Conservation (phyloP, 2,888 invertebrate species). For the Zootermopsis nevadensis region DNA sequence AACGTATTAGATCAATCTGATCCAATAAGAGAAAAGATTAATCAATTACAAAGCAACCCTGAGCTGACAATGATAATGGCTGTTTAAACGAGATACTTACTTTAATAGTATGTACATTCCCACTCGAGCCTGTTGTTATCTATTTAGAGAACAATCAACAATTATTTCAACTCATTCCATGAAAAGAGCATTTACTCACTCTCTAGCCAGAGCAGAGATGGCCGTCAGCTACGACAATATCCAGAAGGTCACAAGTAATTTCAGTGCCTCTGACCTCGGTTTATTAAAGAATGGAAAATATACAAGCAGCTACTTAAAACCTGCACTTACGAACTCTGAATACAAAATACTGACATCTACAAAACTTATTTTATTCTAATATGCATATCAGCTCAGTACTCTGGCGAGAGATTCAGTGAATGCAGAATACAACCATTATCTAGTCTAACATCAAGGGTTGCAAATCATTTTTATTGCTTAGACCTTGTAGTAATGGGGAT, state of each 20-base stretch:
- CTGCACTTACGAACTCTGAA: no score
- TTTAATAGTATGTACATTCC: slow-evolving; percentile 62
- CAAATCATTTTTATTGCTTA: not conserved
- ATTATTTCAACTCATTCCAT: slow-evolving; percentile 47
- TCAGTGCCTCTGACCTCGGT: no score
- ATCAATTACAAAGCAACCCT: slow-evolving; percentile 9
- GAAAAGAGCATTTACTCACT: slow-evolving; percentile 15
- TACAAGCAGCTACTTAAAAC: no score
- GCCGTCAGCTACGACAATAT: no score
- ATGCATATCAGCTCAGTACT: no score
- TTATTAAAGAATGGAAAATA: no score
- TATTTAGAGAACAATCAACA: slow-evolving; percentile 60
- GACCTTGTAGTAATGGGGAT: no score
- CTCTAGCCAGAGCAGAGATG: not conserved
- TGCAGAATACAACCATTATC: slow-evolving; percentile 30
- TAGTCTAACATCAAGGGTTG: slow-evolving; percentile 38
- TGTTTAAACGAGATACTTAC: slow-evolving; percentile 58
- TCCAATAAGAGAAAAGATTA: no score
- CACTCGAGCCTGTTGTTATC: slow-evolving; percentile 62
- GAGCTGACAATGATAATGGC: slow-evolving; percentile 47
- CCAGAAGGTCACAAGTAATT: no score
- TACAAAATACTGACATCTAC: no score
- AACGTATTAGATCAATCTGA: no score
- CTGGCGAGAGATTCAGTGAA: not conserved
- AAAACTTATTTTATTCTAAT: no score